Percentiles rank a stretch among this genome's conserved stretches.
These are phyloP conservation scores for Sternarchorhynchus goeldii DNA, from an alignment of 2,797 vertebrate genomes.

Conservation along the genomic window DNA sequence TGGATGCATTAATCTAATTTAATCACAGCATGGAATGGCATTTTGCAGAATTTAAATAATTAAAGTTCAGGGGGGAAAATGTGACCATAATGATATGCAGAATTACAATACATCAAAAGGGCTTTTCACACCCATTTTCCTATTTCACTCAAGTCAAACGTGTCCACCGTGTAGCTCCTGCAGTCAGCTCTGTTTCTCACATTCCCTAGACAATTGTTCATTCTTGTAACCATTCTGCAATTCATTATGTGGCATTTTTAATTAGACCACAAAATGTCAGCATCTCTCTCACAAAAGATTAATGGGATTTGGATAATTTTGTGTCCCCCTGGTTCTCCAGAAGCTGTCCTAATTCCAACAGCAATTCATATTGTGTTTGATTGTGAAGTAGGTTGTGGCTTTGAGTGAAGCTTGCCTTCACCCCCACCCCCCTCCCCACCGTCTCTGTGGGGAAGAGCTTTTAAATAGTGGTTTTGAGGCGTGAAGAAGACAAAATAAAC, in stretches of 20 bases:
- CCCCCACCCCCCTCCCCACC: not conserved
- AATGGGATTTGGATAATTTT: slow-evolving; percentile 79
- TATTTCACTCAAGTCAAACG: slow-evolving; percentile 56
- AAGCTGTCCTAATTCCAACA: slow-evolving; percentile 66
- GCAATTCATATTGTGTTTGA: slow-evolving; percentile 67
- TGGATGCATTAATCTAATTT: slow-evolving; percentile 71
- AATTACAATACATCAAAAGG: slow-evolving; percentile 62
- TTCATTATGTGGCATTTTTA: slow-evolving; percentile 73
- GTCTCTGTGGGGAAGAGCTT: slow-evolving; percentile 63
- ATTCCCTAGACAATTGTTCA: slow-evolving; percentile 68
- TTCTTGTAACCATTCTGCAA: slow-evolving; percentile 72
- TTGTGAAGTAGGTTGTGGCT: slow-evolving; percentile 68
- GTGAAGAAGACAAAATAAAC: slow-evolving; percentile 69
- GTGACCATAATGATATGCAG: slow-evolving; percentile 54
- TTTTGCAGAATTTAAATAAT: slow-evolving; percentile 70
- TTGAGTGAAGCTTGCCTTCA: slow-evolving; percentile 62
- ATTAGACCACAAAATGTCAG: slow-evolving; percentile 80
- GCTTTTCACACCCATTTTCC: slow-evolving; percentile 35
- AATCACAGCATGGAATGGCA: slow-evolving; percentile 69
- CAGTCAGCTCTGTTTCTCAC: slow-evolving; percentile 60
- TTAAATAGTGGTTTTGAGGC: slow-evolving; percentile 73
- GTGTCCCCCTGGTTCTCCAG: slow-evolving; percentile 64
- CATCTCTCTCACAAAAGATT: slow-evolving; percentile 70
- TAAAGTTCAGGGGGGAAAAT: slow-evolving; percentile 67
- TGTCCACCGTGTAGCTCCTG: slow-evolving; percentile 51